Evolutionary conservation across 2,113 vertebrate genomes (phyloP), one percentile per base, ranked within the genome.

Genomic region (Mustela lutreola): DNA sequence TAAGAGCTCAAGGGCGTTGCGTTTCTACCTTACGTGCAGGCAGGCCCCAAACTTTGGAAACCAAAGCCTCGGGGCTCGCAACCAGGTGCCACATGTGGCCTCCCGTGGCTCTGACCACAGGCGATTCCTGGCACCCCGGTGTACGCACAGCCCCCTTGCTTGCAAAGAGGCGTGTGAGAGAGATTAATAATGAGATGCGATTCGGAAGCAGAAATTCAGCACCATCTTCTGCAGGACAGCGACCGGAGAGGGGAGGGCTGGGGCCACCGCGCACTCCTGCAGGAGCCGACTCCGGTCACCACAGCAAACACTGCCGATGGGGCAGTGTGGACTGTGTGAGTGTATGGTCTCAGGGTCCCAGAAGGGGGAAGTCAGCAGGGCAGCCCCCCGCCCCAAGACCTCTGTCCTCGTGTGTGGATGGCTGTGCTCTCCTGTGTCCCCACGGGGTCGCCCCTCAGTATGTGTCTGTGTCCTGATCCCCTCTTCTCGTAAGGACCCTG

Each of bases 221-320:
- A 15, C 16, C 24, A 16, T 36, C 58, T 85, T 42, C 15, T 45
- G 8, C 70, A 56, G 76, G n/a, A 60, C 2, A 4, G 67, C 18
- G 7, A 48, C 33, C 60, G 21, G 11, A 45, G 39, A 6, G 19
- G 4, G 0, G 26, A 42, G 9, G 1, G 63, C 28, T 3, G 28
- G 78, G 80, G 53, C 21, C n/a, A 3, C 7, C 4, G 2, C 4
- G 15, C 7, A 9, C 62, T 1, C 0, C 7, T 4, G 42, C 4
- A 1, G 7, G 18, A 36, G 45, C 22, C 28, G 9, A 24, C 45
- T n/a, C 2, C 0, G 88, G 92, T 42, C 4, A 0, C 36, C 11
- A 0, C 11, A 15, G 62, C 1, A 0, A 12, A 75, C 1, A 4
- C 36, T 4, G 2, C 4, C 2, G 65, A 4, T 0, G 0, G 19